phyloP scores from a whole-genome alignment of 2,888 invertebrate species.

The Erpobdella octoculata region DNA sequence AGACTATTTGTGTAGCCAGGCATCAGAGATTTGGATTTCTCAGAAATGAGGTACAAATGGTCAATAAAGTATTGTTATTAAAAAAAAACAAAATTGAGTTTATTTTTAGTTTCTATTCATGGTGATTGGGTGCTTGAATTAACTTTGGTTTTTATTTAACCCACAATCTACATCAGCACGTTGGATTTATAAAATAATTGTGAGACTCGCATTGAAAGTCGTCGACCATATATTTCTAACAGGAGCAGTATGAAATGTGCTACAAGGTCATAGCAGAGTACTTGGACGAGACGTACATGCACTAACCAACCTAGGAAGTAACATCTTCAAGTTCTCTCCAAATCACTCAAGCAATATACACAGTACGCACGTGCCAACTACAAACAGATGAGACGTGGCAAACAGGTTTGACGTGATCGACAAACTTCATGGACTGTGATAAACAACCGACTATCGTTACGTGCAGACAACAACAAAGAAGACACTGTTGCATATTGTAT shows the following conservation, averaged over 20 bases:
- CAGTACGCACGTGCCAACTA: background rate
- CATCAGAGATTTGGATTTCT: background rate
- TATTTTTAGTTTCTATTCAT: background rate
- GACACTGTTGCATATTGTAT: background rate
- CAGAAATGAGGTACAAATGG: conserved; percentile 7
- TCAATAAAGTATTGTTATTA: no score
- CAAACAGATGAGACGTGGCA: background rate
- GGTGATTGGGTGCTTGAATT: background rate
- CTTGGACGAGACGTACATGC: conserved; percentile 18
- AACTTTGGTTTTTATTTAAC: background rate
- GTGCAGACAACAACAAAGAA: background rate
- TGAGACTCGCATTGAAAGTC: background rate
- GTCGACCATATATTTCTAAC: background rate
- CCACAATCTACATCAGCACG: background rate
- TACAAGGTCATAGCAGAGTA: background rate
- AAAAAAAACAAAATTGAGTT: background rate
- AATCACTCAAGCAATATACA: background rate
- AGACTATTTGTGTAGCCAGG: conserved; percentile 17
- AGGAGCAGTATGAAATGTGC: conserved; percentile 26
- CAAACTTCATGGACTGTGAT: conserved; percentile 6
- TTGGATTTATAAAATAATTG: background rate
- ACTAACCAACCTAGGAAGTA: no score
- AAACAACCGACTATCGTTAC: conserved; percentile 4
- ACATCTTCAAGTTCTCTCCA: background rate
- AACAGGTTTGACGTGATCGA: no score